Base-by-base conservation (phyloP, 2,113 vertebrate species). In the Motacilla alba region DNA sequence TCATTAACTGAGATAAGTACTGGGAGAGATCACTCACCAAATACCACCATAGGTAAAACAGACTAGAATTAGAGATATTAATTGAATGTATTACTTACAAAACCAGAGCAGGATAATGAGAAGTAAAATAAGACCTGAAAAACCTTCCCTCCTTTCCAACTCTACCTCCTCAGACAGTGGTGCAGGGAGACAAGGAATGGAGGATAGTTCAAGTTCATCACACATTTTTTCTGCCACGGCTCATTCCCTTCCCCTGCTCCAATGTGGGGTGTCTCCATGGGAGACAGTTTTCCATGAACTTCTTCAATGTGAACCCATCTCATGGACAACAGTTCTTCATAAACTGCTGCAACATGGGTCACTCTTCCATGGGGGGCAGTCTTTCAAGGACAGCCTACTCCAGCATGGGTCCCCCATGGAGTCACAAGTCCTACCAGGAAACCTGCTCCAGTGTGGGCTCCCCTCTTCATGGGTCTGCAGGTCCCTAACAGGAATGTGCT, bases 381-480 rank as follows among this genome's bases (percentile, higher is more conserved):
- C 41, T 50, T 24, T 56, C 41, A 64, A 13, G 30, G 7, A 47
- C 18, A 33, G 19, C 0, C 19, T 66, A 19, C 2, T 56, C 10
- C n/a, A 47, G 11, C 0, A 1, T 33, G 14, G 17, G 17, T 46
- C 33, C 3, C 4, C 41, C 41, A 83, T 0, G 2, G 2, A 2
- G 10, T 46, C 14, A 63, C 39, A 46, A 55, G n/a, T 33, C 15
- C 23, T 33, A 8, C 18, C 58, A 46, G 22, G 9, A 46, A 73
- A 27, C 8, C 28, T 55, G 4, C 14, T 55, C 10, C 13, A 20
- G 0, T 5, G 8, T 31, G 27, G 13, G 7, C 12, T 67, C 33
- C 33, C 55, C 33, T 46, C 4, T 74, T 50, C 41, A n/a, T 8
- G 12, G 15, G 0, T 66, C 50, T 56, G 13, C 59, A 30, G 30